These are phyloP conservation scores for Anguilla obscura DNA, from an alignment of 2,797 vertebrate genomes.

Conservation along the genomic window DNA sequence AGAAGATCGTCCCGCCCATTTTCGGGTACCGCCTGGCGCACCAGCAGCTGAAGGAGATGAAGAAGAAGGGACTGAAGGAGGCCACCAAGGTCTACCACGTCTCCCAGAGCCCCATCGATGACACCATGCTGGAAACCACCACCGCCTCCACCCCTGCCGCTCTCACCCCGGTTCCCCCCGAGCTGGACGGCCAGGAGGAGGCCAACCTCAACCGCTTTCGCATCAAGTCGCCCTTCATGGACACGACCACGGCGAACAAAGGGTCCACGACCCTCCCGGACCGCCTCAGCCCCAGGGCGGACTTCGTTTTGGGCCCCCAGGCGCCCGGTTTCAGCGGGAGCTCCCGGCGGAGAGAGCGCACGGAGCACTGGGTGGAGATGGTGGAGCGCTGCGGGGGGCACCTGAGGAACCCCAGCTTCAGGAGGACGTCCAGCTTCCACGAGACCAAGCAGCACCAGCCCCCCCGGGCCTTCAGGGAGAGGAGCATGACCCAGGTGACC, in stretches of 20 bases:
- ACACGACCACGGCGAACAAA: slow-evolving; percentile 66
- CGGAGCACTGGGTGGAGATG: slow-evolving; percentile 79
- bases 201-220: slow-evolving; percentile 66
- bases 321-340: slow-evolving; percentile 57
- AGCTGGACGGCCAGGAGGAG: slow-evolving; percentile 67
- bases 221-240: slow-evolving; percentile 76
- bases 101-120: slow-evolving; percentile 88
- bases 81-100: slow-evolving; percentile 92
- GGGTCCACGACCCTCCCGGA: slow-evolving; percentile 58
- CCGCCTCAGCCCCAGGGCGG: slow-evolving; percentile 69
- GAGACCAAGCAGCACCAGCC: slow-evolving; percentile 78
- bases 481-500: slow-evolving; percentile 87
- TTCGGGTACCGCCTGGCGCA: slow-evolving; percentile 96
- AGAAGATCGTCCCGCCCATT: slow-evolving; percentile 89
- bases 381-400: slow-evolving; percentile 70
- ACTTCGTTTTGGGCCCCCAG: slow-evolving; percentile 64
- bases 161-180: slow-evolving; percentile 55
- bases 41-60: slow-evolving; percentile 97
- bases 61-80: slow-evolving; percentile 89
- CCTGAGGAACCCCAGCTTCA: slow-evolving; percentile 78
- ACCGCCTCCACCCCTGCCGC: slow-evolving; percentile 65
- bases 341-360: slow-evolving; percentile 71
- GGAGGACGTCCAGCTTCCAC: slow-evolving; percentile 90
- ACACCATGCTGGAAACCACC: slow-evolving; percentile 78
- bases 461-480: slow-evolving; percentile 82